A percentile compares a stretch with the other conserved stretches of the same genome.
Conservation (phyloP, 2,888 invertebrate genomes). For the Patella depressa region DNA sequence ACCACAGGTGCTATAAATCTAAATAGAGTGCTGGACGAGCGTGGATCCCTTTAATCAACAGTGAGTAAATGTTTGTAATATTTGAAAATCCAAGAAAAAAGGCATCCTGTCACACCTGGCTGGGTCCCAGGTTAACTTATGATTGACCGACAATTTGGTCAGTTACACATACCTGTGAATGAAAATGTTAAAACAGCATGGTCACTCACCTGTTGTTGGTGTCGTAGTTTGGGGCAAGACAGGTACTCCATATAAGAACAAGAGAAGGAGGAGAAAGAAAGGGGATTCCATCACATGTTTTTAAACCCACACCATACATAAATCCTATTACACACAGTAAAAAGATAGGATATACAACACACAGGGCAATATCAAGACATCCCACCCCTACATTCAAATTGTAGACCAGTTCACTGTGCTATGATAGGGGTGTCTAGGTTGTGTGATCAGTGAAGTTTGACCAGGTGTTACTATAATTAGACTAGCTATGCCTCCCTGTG, state of each 20-base stretch:
- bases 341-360: no score
- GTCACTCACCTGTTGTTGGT: neutral
- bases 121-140: neutral
- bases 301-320: neutral
- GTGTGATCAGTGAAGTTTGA: neutral
- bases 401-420: neutral
- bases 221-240: neutral
- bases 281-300: neutral
- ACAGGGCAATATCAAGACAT: no score
- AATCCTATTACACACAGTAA: no score
- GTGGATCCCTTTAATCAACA: no score
- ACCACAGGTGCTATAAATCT: no score
- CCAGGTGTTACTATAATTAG: neutral
- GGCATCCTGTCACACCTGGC: neutral
- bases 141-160: no score
- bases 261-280: neutral
- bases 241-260: neutral
- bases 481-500: neutral
- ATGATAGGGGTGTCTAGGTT: neutral
- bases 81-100: no score
- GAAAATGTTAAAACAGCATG: no score
- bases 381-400: slow-evolving; percentile 6
- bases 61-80: no score
- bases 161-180: no score
- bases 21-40: no score